Base-by-base conservation (phyloP, 2,113 vertebrate species). In the Crypturellus undulatus region DNA sequence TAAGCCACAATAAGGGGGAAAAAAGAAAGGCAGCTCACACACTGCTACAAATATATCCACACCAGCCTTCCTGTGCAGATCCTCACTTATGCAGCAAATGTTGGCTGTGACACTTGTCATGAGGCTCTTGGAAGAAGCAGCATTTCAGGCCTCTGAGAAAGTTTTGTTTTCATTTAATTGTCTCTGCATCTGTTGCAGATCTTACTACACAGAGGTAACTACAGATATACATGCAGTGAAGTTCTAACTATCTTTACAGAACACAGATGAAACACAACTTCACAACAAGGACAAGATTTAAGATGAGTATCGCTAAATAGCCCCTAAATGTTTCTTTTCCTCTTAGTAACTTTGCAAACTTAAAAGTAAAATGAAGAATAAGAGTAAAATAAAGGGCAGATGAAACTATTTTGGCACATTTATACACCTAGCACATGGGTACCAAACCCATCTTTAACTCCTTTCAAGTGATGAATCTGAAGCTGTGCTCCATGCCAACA, bases 1-100 rank as follows among this genome's bases (percentile, higher is more conserved):
- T 98, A 94, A 89, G 96, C 84, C 28, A 75, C n/a, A 58, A 84
- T 0, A 65, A 54, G 12, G 26, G 68, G 34, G 47, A 67, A n/a
- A 30, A 30, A 2, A 32, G 62, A 15, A 32, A 25, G 87, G 32
- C 7, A 60, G 30, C 45, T 83, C 36, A 45, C 18, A 34, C 14
- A 90, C 21, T 51, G 56, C 12, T 47, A 24, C 25, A 77, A 36
- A 45, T 45, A 22, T 34, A 21, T 21, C 22, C 49, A 40, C 32
- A 34, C 28, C 32, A 49, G 52, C 21, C 18, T 84, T 71, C 60
- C 51, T 87, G 22, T 20, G 58, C 10, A 92, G 38, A 79, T 52
- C 14, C 14, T 75, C 45, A 49, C 5, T 34, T 3, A 43, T 1
- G 10, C 32, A 80, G 32, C 24, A 69, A n/a, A 71, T 25, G 3